Percentiles rank a stretch among this genome's conserved stretches.
Evolutionary conservation across 1,140 invertebrate genomes (phyloP).

Genomic region (Drosophila triauraria): DNA sequence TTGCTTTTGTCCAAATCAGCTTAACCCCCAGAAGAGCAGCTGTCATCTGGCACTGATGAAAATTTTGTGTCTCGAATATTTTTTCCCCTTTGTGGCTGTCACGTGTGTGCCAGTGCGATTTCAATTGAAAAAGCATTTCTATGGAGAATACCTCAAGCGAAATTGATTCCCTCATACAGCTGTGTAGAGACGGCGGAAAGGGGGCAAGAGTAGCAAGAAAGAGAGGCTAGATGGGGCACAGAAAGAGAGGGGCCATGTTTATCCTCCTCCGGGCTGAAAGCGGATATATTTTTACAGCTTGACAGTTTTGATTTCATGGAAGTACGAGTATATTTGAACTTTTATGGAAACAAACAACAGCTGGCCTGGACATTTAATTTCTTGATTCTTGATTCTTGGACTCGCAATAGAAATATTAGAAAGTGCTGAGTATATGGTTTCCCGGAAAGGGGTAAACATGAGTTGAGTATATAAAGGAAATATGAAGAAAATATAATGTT

Average conservation of each 20-base stretch:
- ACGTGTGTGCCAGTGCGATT: slow-evolving; percentile 25
- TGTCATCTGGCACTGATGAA: slow-evolving; percentile 28
- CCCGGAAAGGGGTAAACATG: background rate
- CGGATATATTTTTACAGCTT: slow-evolving; percentile 45
- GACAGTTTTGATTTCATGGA: slow-evolving; percentile 53
- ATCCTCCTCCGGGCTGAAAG: slow-evolving; percentile 5
- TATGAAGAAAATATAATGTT: background rate
- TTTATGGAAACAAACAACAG: slow-evolving; percentile 34
- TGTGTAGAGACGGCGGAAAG: background rate
- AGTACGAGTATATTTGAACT: slow-evolving; percentile 15
- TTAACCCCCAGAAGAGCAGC: slow-evolving; percentile 27
- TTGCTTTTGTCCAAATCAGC: slow-evolving; percentile 53
- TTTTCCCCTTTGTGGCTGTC: slow-evolving; percentile 21
- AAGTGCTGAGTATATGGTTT: background rate
- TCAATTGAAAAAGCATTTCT: slow-evolving; percentile 48
- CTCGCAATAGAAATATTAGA: background rate
- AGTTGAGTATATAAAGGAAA: background rate
- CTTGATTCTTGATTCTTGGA: slow-evolving; percentile 9
- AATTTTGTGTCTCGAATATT: slow-evolving; percentile 47
- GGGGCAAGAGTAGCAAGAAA: no score
- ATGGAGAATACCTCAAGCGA: slow-evolving; percentile 42
- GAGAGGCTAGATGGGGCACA: no score
- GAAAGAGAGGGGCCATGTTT: background rate
- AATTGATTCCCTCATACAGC: slow-evolving; percentile 37
- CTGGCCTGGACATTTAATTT: slow-evolving; percentile 32